Base-by-base conservation (phyloP, 2,888 invertebrate genomes). In the Ligdia adustata region DNA sequence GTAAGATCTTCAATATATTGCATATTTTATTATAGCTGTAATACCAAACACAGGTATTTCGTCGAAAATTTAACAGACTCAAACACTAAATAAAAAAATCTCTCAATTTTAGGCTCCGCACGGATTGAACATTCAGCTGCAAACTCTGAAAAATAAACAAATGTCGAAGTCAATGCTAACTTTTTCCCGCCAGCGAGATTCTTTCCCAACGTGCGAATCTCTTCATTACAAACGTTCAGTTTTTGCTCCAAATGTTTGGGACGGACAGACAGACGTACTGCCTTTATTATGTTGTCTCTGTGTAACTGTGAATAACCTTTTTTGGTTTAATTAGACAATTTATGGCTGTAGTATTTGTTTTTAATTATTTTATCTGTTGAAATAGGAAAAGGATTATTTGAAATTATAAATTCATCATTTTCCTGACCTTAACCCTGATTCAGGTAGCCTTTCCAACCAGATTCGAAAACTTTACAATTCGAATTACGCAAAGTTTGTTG, bases 231-330 rank as follows among this genome's bases (percentile, higher is more conserved):
- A 9, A 18, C 7, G 22, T 22, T 22, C 22, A 22, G 22, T 37
- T 37, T 37, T 37, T 37, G 37, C 37, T 16, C 37, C 27, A 76
- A 38, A 29, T 42, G 59, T 63, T 67, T 70, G 65, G 67, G 56
- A 58, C 64, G 38, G 54, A 55, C 59, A 46, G 55, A 55, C 58
- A 34, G 55, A 55, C 58, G 32, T 31, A 35, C 31, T 32, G 42
- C 41, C 50, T 52, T 60, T 65, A 73, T 77, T 77, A 74, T 69
- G 60, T 72, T 76, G 75, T 76, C 77, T 73, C 15, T 15, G 28
- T 31, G 40, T 31, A 31, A 40, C 40, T 9, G 40, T 29, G 20
- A 7, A 5, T 28, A 22, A 11, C 11, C 1, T 28, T 9, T 37
- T 27, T 27, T 37, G n/a, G 13, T 29, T 20, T 39, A 39, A 39